These are phyloP conservation scores for Brachionus koreanus DNA, from an alignment of 1,140 invertebrate species.

Conservation along the genomic window DNA sequence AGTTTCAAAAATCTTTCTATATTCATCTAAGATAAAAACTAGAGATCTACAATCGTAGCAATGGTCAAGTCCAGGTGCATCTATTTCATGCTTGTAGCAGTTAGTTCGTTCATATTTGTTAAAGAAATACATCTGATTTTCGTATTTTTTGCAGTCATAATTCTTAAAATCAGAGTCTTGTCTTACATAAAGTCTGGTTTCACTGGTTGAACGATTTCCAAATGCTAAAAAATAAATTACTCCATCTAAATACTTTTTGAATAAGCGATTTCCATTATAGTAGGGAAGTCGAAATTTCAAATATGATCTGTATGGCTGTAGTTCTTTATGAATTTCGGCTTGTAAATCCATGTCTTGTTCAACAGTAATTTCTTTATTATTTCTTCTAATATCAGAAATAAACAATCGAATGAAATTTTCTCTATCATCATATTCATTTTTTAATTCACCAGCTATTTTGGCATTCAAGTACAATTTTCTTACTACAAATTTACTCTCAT, in stretches of 20 bases:
- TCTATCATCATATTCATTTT: neutral
- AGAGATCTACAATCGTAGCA: slow-evolving; percentile 9
- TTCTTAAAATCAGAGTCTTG: neutral
- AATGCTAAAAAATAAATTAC: neutral
- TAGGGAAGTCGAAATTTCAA: neutral
- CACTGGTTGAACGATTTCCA: neutral
- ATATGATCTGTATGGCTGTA: neutral
- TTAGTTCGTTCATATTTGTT: neutral
- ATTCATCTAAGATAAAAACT: neutral
- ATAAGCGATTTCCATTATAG: neutral
- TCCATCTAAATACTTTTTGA: neutral
- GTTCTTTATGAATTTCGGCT: neutral
- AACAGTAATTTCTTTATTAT: neutral
- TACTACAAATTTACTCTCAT: neutral
- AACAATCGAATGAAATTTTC: neutral
- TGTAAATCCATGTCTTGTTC: slow-evolving; percentile 14
- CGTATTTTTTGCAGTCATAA: neutral
- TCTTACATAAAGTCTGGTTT: neutral
- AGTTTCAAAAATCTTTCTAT: neutral
- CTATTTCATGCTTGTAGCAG: neutral
- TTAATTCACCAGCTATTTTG: neutral
- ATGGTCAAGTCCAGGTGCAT: neutral
- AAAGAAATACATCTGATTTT: slow-evolving; percentile 6
- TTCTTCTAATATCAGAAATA: slow-evolving; percentile 3
- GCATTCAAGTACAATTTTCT: neutral